Base-by-base conservation (phyloP, 2,888 invertebrate species). In the Eupithecia centaureata region DNA sequence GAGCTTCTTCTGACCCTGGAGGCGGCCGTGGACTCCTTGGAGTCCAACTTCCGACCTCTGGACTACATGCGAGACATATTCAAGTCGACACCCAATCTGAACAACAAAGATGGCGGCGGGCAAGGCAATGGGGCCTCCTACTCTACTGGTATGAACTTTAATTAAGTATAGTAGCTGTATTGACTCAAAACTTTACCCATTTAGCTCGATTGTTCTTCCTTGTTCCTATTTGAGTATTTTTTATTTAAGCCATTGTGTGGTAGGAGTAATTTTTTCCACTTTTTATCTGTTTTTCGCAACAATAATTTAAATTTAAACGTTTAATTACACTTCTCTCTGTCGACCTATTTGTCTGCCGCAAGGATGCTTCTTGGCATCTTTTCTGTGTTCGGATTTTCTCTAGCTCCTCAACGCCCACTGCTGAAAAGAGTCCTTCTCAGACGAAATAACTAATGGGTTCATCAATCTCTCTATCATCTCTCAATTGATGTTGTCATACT, bases 1-100 rank as follows among this genome's bases (percentile, higher is more conserved):
- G 99, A 99, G 86, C 94, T 99, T 13, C 95, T 99, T 73, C 94
- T 99, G 51, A 99, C 99, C 0, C 92, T 99, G 5, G 99, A 99
- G 90, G 97, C 99, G 0, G 98, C 98, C 0, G 98, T 99, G 0
- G 99, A 99, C 88, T 98, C 98, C 8, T 94, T 99, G 18, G 98
- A 98, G 85, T 97, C 97, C 0, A 97, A 98, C 89, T 97, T 97
- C 86, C 94, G 98, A 10, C 98, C 98, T 0, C 91, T 98, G 54
- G 98, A 98, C 89, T 97, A 97, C 79, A 97, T 97, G 96, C 96
- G 98, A 78, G 99, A 99, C 82, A 97, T 99, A 72, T 99, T 99
- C 91, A 98, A 99, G 86, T 98, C 98, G 0, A 99, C 98, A 0
- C 99, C 98, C 0, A 99, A 99, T 88, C 90, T 99, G 54, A 98